These are phyloP conservation scores for Rhabdomys dilectus DNA, from an alignment of 2,113 vertebrate species.

Conservation along the genomic window DNA sequence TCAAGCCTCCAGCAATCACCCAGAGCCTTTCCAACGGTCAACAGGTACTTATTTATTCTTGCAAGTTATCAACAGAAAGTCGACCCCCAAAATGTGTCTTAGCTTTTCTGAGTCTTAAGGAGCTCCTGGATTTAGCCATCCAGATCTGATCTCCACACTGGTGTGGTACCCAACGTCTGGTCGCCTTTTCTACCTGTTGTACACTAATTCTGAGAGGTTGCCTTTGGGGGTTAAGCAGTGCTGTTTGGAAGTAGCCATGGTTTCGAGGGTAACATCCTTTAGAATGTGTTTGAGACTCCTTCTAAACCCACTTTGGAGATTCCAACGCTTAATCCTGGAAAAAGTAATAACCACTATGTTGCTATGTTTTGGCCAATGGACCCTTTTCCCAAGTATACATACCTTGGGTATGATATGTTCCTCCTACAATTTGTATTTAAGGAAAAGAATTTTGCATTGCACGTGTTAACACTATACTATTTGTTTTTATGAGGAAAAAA, in stretches of 20 bases:
- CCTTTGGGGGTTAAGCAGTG: background rate
- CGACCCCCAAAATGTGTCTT: background rate
- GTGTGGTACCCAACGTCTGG: fast-evolving
- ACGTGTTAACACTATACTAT: background rate
- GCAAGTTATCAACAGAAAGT: background rate
- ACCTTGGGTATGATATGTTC: background rate
- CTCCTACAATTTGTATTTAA: background rate
- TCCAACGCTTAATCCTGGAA: background rate
- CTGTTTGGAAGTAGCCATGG: background rate
- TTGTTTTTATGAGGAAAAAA: slow-evolving; percentile 41
- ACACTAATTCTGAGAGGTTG: background rate
- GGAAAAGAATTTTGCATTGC: background rate
- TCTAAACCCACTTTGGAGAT: background rate
- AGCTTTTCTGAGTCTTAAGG: background rate
- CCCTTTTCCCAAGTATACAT: background rate
- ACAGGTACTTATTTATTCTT: background rate
- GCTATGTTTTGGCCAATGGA: background rate
- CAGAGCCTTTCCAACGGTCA: background rate
- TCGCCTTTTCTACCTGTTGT: background rate
- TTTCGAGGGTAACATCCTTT: background rate
- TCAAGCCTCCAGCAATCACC: background rate
- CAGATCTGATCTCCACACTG: background rate
- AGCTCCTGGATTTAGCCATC: background rate
- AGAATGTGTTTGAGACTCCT: background rate
- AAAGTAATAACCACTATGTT: background rate